Conservation (phyloP, 64 coral and sea anemone genomes). For the Dendrophyllia cribrosa region DNA sequence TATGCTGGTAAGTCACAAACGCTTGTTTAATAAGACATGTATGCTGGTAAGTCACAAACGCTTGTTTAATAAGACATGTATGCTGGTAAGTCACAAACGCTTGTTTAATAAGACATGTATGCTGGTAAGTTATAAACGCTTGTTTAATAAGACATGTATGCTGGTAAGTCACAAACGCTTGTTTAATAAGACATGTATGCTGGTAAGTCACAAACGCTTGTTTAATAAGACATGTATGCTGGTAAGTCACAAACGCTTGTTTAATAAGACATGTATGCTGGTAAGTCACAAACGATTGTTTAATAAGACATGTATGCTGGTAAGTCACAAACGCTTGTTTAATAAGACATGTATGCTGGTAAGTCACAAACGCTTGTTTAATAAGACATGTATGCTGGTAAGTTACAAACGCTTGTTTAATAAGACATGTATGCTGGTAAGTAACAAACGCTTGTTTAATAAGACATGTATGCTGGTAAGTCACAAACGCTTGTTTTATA, state of each 20-base stretch:
- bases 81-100: conserved; percentile 72
- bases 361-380: conserved; percentile 34
- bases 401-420: conserved; percentile 32
- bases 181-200: conserved; percentile 74
- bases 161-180: conserved; percentile 63
- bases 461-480: conserved; percentile 90
- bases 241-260: conserved; percentile 56
- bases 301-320: conserved; percentile 81
- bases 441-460: conserved; percentile 19
- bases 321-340: conserved; percentile 47
- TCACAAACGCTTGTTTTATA: not conserved
- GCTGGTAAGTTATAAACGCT: conserved; percentile 66
- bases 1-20: conserved; percentile 78
- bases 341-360: conserved; percentile 86
- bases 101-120: conserved; percentile 73
- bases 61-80: conserved; percentile 65
- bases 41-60: conserved; percentile 76
- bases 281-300: conserved; percentile 61
- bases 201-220: conserved; percentile 63
- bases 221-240: conserved; percentile 80
- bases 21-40: conserved; percentile 59
- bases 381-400: conserved; percentile 86
- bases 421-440: conserved; percentile 87
- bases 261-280: conserved; percentile 82
- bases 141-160: conserved; percentile 74